phyloP scores from a whole-genome alignment of 2,888 invertebrate genomes.

The Trilocha varians region DNA sequence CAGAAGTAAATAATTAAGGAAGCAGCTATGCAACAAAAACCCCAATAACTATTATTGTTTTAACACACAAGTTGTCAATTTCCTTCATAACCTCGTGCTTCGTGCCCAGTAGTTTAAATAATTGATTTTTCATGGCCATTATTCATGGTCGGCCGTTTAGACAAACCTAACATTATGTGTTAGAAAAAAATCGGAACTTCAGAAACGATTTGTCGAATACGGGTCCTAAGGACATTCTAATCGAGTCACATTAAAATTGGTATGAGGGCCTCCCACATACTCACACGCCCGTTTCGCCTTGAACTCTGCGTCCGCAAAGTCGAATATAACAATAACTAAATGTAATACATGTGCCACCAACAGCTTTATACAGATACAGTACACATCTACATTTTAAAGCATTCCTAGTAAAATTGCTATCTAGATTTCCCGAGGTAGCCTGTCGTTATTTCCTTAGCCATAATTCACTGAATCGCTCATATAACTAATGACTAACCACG shows the following conservation, averaged over 20 bases:
- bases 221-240: constrained; percentile 2
- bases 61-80: constrained; percentile 3
- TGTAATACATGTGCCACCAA: constrained; percentile 16
- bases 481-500: constrained; percentile 23
- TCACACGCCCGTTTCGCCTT: constrained; percentile 42
- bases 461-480: constrained; percentile 4
- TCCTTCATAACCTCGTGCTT: constrained; percentile 3
- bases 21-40: constrained; percentile 1
- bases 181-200: constrained; percentile 1
- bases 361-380: too few relatives aligned
- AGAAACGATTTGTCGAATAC: background rate
- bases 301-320: constrained; percentile 41
- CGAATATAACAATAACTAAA: constrained; percentile 44
- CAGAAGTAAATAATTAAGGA: background rate
- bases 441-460: background rate
- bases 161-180: background rate
- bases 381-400: too few relatives aligned
- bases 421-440: background rate
- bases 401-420: background rate
- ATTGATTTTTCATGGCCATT: constrained; percentile 6
- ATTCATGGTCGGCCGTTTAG: constrained; percentile 3
- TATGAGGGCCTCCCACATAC: constrained; percentile 45
- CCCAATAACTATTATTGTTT: background rate
- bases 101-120: constrained; percentile 6
- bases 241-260: constrained; percentile 15